Percentiles rank a stretch among this genome's conserved stretches.
Evolutionary conservation across 2,797 vertebrate species (phyloP).

Genomic region (Monodelphis domestica): DNA sequence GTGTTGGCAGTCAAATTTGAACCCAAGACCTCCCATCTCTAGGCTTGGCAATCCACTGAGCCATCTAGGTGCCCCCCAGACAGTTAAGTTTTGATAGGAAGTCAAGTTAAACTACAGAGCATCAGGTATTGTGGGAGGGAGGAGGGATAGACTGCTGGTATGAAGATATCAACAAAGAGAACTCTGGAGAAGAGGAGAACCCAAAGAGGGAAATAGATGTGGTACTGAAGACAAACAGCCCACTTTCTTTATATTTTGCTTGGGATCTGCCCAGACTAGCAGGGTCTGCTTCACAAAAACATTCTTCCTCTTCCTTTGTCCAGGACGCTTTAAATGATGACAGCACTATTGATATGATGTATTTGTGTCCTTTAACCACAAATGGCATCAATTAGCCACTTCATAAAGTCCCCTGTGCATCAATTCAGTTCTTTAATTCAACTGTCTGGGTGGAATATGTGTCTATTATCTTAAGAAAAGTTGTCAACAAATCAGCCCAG

Average conservation of each 20-base stretch:
- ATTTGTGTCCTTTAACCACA: conserved; percentile 59
- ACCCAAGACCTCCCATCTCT: no score
- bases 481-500: conserved; percentile 53
- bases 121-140: background rate
- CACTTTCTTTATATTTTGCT: background rate
- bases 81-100: background rate
- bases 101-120: background rate
- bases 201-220: background rate
- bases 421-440: background rate
- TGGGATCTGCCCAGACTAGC: conserved; percentile 25
- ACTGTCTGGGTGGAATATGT: background rate
- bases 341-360: conserved; percentile 43
- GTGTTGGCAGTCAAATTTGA: no score
- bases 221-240: background rate
- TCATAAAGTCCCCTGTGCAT: background rate
- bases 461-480: conserved; percentile 55
- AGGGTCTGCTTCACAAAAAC: conserved; percentile 38
- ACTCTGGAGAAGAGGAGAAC: background rate
- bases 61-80: no score
- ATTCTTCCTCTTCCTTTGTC: conserved; percentile 38
- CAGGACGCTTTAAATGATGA: conserved; percentile 28
- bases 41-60: no score
- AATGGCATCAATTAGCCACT: conserved; percentile 60
- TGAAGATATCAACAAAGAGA: background rate
- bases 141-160: background rate